Conservation (phyloP, 2,113 vertebrate genomes). For the Psittacula cyanocephala region DNA sequence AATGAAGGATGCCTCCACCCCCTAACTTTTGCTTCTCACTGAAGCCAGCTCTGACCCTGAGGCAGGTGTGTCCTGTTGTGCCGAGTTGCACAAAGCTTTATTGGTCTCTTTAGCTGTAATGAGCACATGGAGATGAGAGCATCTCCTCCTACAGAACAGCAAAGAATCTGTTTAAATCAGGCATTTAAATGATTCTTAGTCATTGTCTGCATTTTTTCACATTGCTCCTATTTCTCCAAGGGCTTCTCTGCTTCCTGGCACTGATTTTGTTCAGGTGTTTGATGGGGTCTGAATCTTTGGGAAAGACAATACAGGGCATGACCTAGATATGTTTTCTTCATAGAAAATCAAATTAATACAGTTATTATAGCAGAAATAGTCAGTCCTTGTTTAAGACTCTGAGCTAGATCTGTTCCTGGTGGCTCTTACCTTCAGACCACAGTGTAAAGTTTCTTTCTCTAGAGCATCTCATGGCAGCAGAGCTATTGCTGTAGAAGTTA, state of each 20-base stretch:
- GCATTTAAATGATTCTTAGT: background rate
- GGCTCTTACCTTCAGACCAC: background rate
- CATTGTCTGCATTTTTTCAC: background rate
- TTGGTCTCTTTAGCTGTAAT: background rate
- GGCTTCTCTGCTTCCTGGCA: background rate
- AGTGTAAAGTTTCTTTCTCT: background rate
- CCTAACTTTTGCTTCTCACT: background rate
- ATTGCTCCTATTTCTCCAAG: background rate
- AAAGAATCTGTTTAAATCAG: background rate
- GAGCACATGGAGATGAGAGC: background rate
- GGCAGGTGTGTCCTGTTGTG: background rate
- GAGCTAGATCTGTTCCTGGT: background rate
- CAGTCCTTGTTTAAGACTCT: background rate
- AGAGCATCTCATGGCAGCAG: background rate
- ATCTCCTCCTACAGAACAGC: background rate
- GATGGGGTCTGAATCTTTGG: background rate
- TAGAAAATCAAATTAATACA: background rate
- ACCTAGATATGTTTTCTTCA: background rate
- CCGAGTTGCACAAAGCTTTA: background rate
- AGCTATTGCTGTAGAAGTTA: background rate
- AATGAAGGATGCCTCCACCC: background rate
- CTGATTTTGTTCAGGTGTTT: background rate
- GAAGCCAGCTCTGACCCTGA: background rate
- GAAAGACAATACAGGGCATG: background rate
- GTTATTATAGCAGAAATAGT: background rate